Evolutionary conservation across 2,888 invertebrate species (phyloP), one percentile per base, ranked within the genome.

Genomic region (Drosophila diplacantha): DNA sequence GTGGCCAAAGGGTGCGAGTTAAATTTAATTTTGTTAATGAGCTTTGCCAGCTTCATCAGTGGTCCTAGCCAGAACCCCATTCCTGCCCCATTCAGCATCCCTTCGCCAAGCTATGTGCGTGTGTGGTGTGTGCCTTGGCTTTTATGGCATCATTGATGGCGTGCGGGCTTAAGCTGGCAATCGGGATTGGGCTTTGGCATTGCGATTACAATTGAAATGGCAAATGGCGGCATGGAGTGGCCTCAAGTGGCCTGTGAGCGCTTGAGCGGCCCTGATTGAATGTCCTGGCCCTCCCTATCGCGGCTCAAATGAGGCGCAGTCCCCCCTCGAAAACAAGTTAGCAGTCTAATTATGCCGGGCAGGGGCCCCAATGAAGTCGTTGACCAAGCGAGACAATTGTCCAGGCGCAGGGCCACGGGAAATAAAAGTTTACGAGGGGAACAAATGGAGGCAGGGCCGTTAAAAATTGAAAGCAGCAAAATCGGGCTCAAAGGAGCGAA

Each of bases 1-100:
- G 12, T 4, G 3, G 29, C 11, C 11, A 31, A 71, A 49, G 54
- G 11, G 38, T 49, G 35, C 64, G 38, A 67, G 73, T 75, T 75
- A 78, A 79, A 81, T 76, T 79, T 81, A 81, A 81, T 66, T 81
- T 78, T 73, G 75, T 71, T 76, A 76, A 76, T 76, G 81, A 81
- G 81, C 79, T 64, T 31, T 50, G 64, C 69, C 69, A 65, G 58
- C 51, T 79, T 64, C 74, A 61, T 62, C 62, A 52, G 56, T 46
- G 29, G 39, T 39, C 47, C n/a, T n/a, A n/a, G n/a, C n/a, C 11
- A 1, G 3, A 11, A 4, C 11, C 11, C 29, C 3, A 11, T 29
- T 11, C 29, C 29, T 0, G 32, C n/a, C n/a, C n/a, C n/a, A n/a
- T 9, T 16, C 6, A 18, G 34, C 3, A 46, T 52, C 52, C 52